Percentiles rank a stretch among this genome's conserved stretches.
Conservation (phyloP, 2,113 vertebrate genomes). For the Microcebus ravelobensis region DNA sequence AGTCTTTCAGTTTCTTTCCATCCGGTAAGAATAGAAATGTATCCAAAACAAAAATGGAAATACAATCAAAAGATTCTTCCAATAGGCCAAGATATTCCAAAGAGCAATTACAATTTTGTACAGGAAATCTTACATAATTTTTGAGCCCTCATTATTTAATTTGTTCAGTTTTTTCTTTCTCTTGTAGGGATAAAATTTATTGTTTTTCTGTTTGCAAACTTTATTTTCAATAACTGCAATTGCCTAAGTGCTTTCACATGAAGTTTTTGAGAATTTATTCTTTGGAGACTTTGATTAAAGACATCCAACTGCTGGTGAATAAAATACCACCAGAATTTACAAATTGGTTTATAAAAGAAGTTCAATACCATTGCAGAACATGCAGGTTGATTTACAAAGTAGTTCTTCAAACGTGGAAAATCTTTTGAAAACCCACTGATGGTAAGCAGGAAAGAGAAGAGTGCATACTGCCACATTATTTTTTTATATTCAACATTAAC, state of each 20-base stretch:
- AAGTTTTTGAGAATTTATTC: not conserved
- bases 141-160: constrained; percentile 9
- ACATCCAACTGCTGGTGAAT: not conserved
- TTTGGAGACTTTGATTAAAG: constrained; percentile 20
- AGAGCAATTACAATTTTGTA: constrained; percentile 10
- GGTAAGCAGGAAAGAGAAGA: not conserved
- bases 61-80: not conserved
- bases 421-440: not conserved
- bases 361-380: not conserved
- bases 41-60: constrained; percentile 28
- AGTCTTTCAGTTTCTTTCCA: not conserved
- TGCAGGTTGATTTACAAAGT: not conserved
- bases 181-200: not conserved
- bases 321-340: constrained; percentile 15
- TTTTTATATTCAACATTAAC: not conserved
- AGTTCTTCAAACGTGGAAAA: constrained; percentile 10
- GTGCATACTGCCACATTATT: not conserved
- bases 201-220: not conserved
- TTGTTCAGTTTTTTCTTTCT: not conserved
- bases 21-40: not conserved
- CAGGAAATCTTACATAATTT: not conserved
- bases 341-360: constrained; percentile 38
- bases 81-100: constrained; percentile 23
- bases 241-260: not conserved
- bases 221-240: not conserved